A percentile compares a stretch with the other conserved stretches of the same genome.
These are phyloP conservation scores for Zaprionus ghesquierei DNA, from an alignment of 1,140 invertebrate genomes.

Conservation along the genomic window DNA sequence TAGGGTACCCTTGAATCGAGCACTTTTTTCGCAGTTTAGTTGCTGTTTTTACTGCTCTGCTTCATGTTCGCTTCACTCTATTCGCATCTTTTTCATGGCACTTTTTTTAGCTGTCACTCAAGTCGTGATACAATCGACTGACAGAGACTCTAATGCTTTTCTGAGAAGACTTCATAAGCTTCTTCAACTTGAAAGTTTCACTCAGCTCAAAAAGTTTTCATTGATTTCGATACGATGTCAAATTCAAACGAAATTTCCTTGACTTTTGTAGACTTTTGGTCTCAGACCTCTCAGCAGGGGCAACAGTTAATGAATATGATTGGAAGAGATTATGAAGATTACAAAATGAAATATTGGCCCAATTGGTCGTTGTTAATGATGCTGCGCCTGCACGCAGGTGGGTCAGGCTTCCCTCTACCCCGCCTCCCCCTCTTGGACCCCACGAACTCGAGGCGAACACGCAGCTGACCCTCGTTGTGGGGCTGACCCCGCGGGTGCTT, in stretches of 20 bases:
- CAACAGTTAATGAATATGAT: not conserved
- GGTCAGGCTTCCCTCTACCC: not conserved
- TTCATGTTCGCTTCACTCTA: too few relatives aligned
- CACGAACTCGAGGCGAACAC: not conserved
- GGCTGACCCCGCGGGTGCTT: not conserved
- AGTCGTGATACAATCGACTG: too few relatives aligned
- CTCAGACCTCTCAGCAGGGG: not conserved
- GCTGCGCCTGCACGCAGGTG: not conserved
- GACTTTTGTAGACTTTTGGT: not conserved
- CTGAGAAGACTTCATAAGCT: not conserved
- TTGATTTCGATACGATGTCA: not conserved
- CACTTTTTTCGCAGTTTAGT: too few relatives aligned
- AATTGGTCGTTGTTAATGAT: constrained; percentile 8
- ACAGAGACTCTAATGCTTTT: not conserved
- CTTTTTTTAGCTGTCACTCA: too few relatives aligned
- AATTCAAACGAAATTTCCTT: not conserved
- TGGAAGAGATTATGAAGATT: not conserved
- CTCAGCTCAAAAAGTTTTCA: not conserved
- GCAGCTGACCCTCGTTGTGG: not conserved
- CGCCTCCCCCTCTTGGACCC: not conserved
- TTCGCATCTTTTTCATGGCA: too few relatives aligned
- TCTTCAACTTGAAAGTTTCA: not conserved
- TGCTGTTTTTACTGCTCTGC: too few relatives aligned
- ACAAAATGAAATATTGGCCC: constrained; percentile 6
- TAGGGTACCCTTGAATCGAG: too few relatives aligned